These are phyloP conservation scores for Mythimna albipuncta DNA, from an alignment of 2,888 invertebrate species.

Conservation along the genomic window DNA sequence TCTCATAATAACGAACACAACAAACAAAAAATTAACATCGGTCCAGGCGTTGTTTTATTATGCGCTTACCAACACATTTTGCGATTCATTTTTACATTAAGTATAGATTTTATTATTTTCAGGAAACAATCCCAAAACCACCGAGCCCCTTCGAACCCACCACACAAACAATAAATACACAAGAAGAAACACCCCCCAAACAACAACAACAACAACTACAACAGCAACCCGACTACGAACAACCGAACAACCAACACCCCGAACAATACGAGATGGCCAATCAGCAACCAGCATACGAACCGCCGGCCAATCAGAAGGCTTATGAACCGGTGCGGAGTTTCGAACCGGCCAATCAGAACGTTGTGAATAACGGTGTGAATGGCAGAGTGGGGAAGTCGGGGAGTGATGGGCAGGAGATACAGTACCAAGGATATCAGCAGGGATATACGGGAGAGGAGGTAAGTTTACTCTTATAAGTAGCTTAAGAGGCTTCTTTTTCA, in stretches of 20 bases:
- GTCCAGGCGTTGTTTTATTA: too few relatives aligned
- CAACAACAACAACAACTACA: slow-evolving; percentile 15
- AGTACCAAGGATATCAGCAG: slow-evolving; percentile 69
- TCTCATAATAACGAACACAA: too few relatives aligned
- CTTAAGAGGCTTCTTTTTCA: too few relatives aligned
- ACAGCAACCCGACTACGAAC: slow-evolving; percentile 62
- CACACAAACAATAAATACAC: slow-evolving; percentile 25
- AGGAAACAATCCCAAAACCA: slow-evolving; percentile 63
- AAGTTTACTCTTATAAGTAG: background rate
- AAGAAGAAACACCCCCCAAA: slow-evolving; percentile 27
- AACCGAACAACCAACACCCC: slow-evolving; percentile 65
- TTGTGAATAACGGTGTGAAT: slow-evolving; percentile 46
- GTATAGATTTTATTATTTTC: background rate
- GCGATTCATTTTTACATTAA: too few relatives aligned
- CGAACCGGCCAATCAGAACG: slow-evolving; percentile 63
- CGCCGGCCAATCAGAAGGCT: slow-evolving; percentile 69
- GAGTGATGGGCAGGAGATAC: slow-evolving; percentile 71
- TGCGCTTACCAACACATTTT: too few relatives aligned
- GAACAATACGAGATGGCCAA: slow-evolving; percentile 54
- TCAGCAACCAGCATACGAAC: slow-evolving; percentile 52
- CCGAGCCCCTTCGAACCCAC: slow-evolving; percentile 42
- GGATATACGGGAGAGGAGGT: slow-evolving; percentile 78
- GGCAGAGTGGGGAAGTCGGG: slow-evolving; percentile 50
- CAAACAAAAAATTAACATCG: too few relatives aligned
- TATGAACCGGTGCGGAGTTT: slow-evolving; percentile 43